phyloP scores from a whole-genome alignment of 2,797 vertebrate species.

The Odontamblyopus lacepedii region DNA sequence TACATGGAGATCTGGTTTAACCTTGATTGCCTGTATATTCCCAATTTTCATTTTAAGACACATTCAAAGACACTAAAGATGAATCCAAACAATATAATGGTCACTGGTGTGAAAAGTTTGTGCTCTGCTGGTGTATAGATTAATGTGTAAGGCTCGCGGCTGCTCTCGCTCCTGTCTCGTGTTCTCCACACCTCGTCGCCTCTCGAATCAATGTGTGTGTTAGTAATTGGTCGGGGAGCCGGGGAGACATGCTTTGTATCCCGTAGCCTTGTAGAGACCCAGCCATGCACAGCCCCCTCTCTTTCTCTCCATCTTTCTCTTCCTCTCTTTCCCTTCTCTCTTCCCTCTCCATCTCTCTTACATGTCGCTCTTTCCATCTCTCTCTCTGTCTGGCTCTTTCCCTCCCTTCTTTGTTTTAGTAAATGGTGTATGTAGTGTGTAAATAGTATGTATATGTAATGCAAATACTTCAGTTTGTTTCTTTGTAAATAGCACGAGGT shows the following conservation, averaged over 20 bases:
- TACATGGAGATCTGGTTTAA: neutral
- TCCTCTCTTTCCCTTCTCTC: constrained; percentile 2
- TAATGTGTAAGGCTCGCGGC: constrained; percentile 26
- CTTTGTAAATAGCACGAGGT: too few species aligned
- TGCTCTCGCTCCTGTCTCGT: constrained; percentile 28
- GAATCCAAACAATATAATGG: neutral
- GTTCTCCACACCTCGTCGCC: constrained; percentile 54
- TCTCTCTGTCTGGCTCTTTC: neutral
- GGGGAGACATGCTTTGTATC: constrained; percentile 46
- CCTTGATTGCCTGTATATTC: neutral
- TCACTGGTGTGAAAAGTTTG: constrained; percentile 5
- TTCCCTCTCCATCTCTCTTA: neutral
- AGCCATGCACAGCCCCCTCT: constrained; percentile 19
- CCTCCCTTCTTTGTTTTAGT: neutral
- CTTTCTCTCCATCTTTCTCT: constrained; percentile 14
- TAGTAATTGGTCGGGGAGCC: constrained; percentile 64
- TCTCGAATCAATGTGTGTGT: constrained; percentile 61
- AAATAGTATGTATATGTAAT: too few species aligned
- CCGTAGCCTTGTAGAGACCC: constrained; percentile 32
- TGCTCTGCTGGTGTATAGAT: constrained; percentile 36
- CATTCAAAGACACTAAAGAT: neutral
- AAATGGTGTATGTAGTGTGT: too few species aligned
- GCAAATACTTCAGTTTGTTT: too few species aligned
- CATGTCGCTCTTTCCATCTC: constrained; percentile 5
- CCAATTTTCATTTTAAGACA: neutral